Percentiles rank a stretch among this genome's conserved stretches.
Conservation (phyloP, 2,888 invertebrate genomes). For the Blera fallax region DNA sequence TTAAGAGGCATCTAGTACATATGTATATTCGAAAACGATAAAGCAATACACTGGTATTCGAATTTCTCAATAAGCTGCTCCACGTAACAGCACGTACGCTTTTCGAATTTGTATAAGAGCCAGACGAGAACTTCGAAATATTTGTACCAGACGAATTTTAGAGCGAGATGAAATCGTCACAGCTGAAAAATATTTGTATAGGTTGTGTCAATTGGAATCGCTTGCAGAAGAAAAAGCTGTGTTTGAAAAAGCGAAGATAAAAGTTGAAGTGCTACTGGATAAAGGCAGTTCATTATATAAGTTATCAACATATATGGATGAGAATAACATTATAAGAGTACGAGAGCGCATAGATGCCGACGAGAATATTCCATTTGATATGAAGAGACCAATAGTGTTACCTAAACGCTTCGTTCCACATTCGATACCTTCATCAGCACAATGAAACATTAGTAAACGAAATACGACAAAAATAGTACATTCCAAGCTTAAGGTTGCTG, state of each 20-base stretch:
- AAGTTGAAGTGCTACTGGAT: not conserved
- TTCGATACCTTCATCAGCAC: slow-evolving; percentile 43
- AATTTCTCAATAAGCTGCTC: slow-evolving; percentile 2
- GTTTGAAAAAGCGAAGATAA: not conserved
- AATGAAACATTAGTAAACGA: slow-evolving; percentile 27
- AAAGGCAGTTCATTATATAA: slow-evolving; percentile 8
- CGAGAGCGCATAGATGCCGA: slow-evolving; percentile 48
- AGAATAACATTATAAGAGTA: slow-evolving; percentile 26
- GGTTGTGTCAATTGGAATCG: not conserved
- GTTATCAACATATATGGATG: slow-evolving; percentile 37
- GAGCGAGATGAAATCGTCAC: not conserved
- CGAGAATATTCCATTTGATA: not conserved
- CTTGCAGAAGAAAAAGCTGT: not conserved
- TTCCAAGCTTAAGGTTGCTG: not conserved
- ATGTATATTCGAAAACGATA: not conserved
- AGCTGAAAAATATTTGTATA: not conserved
- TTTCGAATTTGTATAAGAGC: not conserved
- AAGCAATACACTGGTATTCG: not conserved
- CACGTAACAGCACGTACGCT: not conserved
- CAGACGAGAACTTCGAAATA: too few relatives aligned
- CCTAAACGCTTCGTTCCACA: slow-evolving; percentile 26
- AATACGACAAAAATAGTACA: not conserved
- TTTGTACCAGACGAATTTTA: not conserved
- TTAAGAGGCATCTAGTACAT: not conserved
- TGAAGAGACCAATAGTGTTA: slow-evolving; percentile 38